phyloP scores from a whole-genome alignment of 2,113 vertebrate genomes.

The Ellobius talpinus region DNA sequence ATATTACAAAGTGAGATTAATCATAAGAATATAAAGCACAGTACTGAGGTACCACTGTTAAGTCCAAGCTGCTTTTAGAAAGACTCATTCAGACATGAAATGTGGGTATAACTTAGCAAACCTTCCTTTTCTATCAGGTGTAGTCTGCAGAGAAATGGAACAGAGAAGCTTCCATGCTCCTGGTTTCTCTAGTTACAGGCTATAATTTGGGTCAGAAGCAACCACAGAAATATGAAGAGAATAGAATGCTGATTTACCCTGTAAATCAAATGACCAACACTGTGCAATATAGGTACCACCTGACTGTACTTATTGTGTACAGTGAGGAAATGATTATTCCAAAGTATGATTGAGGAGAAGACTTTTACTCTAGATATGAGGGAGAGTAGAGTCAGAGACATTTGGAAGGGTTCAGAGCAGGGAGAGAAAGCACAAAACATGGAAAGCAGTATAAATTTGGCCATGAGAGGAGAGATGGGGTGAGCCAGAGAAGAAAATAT shows the following conservation, averaged over 20 bases:
- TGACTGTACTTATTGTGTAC: neutral
- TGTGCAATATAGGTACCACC: neutral
- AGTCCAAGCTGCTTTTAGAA: too few species aligned
- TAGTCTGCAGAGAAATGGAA: accelerated
- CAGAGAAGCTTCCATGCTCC: accelerated
- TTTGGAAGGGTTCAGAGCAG: neutral
- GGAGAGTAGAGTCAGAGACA: neutral
- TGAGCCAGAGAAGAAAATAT: neutral
- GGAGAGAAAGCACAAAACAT: neutral
- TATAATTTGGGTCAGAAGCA: neutral
- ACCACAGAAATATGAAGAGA: neutral
- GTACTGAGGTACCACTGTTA: neutral
- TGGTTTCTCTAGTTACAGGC: neutral
- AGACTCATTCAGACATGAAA: neutral
- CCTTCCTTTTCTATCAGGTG: neutral
- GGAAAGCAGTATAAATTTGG: neutral
- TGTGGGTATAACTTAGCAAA: too few species aligned
- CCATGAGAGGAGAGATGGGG: neutral
- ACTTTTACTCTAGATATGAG: neutral
- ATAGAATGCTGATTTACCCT: neutral
- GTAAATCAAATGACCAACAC: neutral
- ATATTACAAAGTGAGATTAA: neutral
- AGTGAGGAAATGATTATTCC: neutral
- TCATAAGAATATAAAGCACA: neutral
- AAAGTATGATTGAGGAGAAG: neutral